Conservation (phyloP, 2,888 invertebrate genomes). For the Cataglyphis rosenhaueri region DNA sequence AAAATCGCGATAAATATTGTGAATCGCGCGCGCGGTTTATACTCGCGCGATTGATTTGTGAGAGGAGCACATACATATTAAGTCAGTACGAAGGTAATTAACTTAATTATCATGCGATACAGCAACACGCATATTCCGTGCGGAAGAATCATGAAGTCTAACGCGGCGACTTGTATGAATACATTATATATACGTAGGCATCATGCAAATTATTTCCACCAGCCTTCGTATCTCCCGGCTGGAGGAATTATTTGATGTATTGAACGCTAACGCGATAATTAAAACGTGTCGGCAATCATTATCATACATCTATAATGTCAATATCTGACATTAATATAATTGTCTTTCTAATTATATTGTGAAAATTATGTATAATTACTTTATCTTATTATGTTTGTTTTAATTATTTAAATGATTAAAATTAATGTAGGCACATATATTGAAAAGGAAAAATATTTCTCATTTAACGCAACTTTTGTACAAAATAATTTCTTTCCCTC, state of each 20-base stretch:
- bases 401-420: not conserved
- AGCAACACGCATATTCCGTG: constrained; percentile 48
- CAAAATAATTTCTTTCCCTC: not conserved
- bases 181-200: constrained; percentile 31
- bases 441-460: not conserved
- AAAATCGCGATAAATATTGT: constrained; percentile 39
- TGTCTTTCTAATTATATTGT: not conserved
- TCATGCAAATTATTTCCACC: constrained; percentile 67
- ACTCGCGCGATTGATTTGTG: constrained; percentile 31
- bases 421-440: not conserved
- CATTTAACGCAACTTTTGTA: not conserved
- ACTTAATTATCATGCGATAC: constrained; percentile 75
- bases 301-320: constrained; percentile 29
- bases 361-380: not conserved
- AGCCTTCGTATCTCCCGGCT: not conserved
- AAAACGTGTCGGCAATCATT: constrained; percentile 48
- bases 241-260: constrained; percentile 23
- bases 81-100: constrained; percentile 71
- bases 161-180: constrained; percentile 26
- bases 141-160: constrained; percentile 59
- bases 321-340: constrained; percentile 32
- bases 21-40: constrained; percentile 38
- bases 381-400: not conserved
- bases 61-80: constrained; percentile 53
- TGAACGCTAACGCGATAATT: constrained; percentile 50